These are phyloP conservation scores for Sigmodon hispidus DNA, from an alignment of 2,113 vertebrate species.

Conservation along the genomic window DNA sequence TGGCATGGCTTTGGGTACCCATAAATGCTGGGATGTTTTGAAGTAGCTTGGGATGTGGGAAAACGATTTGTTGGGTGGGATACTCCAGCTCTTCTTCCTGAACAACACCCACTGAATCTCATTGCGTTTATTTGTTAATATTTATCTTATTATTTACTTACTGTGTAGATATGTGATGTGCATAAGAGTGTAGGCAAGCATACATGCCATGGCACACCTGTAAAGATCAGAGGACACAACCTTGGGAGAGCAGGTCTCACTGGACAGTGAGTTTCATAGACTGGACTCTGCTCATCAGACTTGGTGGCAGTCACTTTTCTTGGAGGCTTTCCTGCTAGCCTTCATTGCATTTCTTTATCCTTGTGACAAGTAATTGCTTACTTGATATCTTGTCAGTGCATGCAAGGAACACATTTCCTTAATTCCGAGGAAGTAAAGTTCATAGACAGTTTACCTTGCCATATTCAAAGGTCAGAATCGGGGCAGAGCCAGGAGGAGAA, in stretches of 20 bases:
- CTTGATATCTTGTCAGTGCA: not conserved
- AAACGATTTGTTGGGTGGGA: not conserved
- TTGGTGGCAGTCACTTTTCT: not conserved
- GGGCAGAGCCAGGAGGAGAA: not conserved
- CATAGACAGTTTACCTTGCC: not conserved
- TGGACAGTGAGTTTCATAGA: not conserved
- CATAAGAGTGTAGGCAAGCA: not conserved
- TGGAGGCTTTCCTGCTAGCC: too few relatives aligned
- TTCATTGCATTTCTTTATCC: not conserved
- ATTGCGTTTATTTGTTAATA: not conserved
- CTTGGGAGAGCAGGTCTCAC: not conserved
- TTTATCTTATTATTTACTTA: not conserved
- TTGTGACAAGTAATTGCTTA: not conserved
- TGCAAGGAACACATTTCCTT: not conserved
- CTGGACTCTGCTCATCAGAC: not conserved
- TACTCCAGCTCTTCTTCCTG: rapidly evolving
- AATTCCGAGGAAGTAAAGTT: constrained; percentile 18
- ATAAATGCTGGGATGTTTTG: not conserved
- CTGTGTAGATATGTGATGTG: not conserved
- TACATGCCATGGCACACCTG: too few relatives aligned
- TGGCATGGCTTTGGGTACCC: not conserved
- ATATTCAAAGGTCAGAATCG: not conserved
- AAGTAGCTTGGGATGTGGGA: not conserved
- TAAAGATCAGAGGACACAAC: not conserved
- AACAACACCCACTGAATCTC: not conserved